These are phyloP conservation scores for Leucophora obtusa DNA, from an alignment of 2,888 invertebrate species.

Conservation along the genomic window DNA sequence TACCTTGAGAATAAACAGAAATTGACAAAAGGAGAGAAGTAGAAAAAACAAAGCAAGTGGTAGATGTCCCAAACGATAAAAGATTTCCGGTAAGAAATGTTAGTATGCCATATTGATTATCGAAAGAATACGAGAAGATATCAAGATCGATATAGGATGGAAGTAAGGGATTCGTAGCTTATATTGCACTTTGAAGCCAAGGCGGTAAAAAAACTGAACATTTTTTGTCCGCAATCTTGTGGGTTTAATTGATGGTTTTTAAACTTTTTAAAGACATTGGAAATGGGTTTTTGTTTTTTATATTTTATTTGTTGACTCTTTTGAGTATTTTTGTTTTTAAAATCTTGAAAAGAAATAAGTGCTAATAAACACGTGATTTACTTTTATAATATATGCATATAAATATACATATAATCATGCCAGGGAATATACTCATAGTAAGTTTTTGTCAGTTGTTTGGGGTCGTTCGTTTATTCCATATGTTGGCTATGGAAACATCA, in stretches of 20 bases:
- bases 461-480: constrained; percentile 13
- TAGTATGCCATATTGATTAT: constrained; percentile 51
- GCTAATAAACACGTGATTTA: constrained; percentile 77
- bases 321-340: constrained; percentile 11
- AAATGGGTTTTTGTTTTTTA: constrained; percentile 27
- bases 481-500: constrained; percentile 57
- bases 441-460: constrained; percentile 8
- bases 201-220: constrained; percentile 30
- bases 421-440: background rate
- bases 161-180: constrained; percentile 28
- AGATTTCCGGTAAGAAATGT: constrained; percentile 50
- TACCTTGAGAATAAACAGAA: constrained; percentile 21
- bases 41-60: constrained; percentile 36
- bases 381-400: constrained; percentile 66
- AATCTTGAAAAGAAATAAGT: constrained; percentile 66
- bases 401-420: constrained; percentile 14
- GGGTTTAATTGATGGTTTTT: constrained; percentile 57
- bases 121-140: constrained; percentile 16
- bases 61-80: constrained; percentile 52
- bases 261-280: constrained; percentile 48
- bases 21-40: constrained; percentile 9
- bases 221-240: constrained; percentile 39
- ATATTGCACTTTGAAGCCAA: constrained; percentile 42
- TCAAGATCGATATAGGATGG: constrained; percentile 47
- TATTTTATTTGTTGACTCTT: constrained; percentile 6